These are phyloP conservation scores for Drosophila austrosaltans DNA, from an alignment of 2,888 invertebrate genomes.

Conservation along the genomic window DNA sequence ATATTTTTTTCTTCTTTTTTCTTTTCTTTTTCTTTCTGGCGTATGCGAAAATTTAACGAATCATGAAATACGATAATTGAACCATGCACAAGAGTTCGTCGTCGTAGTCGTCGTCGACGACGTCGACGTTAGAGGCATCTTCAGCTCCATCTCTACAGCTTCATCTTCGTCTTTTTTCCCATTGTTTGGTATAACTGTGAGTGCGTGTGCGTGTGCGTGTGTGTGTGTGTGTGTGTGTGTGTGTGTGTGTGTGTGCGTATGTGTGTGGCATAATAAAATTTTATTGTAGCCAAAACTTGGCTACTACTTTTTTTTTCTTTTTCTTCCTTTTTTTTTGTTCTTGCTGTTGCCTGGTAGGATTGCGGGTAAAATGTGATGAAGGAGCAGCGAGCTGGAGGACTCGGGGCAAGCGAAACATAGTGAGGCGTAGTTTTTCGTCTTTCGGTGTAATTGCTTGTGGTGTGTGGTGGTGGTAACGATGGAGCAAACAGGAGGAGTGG, in stretches of 20 bases:
- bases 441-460: slow-evolving; percentile 37
- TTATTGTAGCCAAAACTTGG: slow-evolving; percentile 77
- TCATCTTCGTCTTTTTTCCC: slow-evolving; percentile 52
- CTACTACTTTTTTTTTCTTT: slow-evolving; percentile 65
- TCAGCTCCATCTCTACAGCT: slow-evolving; percentile 48
- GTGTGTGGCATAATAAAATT: slow-evolving; percentile 78
- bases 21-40: slow-evolving; percentile 54
- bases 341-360: not conserved
- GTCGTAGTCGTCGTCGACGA: slow-evolving; percentile 41
- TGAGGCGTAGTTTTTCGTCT: slow-evolving; percentile 29
- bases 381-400: too few species aligned
- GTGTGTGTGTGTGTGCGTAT: slow-evolving; percentile 45
- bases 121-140: slow-evolving; percentile 31
- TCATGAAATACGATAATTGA: slow-evolving; percentile 83
- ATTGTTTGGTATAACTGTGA: slow-evolving; percentile 51
- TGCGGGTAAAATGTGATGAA: not conserved
- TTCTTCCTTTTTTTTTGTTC: slow-evolving; percentile 37
- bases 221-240: slow-evolving; percentile 16
- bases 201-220: slow-evolving; percentile 30
- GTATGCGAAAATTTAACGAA: slow-evolving; percentile 82
- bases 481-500: slow-evolving; percentile 24
- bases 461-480: not conserved
- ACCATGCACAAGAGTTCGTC: slow-evolving; percentile 81
- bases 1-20: slow-evolving; percentile 40
- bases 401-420: slow-evolving; percentile 24